Conservation (phyloP, 2,113 vertebrate species). For the Hydrolagus affinis region DNA sequence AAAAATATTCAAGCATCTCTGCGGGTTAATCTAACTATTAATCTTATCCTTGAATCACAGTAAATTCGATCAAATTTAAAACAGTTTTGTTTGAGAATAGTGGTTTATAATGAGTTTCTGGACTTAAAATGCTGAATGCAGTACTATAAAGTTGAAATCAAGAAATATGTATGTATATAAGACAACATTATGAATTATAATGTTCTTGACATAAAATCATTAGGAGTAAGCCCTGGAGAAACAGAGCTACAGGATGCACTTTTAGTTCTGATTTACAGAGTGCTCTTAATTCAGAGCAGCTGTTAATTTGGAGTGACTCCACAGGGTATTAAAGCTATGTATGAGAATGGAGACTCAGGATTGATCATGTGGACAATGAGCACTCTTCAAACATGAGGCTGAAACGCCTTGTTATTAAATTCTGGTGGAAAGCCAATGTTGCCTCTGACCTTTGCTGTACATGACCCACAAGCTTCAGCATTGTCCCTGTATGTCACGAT, state of each 20-base stretch:
- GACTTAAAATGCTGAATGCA: neutral
- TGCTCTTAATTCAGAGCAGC: neutral
- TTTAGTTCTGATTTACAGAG: neutral
- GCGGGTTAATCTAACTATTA: too few relatives aligned
- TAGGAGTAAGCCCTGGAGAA: neutral
- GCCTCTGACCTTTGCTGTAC: neutral
- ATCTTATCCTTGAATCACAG: too few relatives aligned
- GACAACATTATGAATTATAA: neutral
- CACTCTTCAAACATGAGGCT: neutral
- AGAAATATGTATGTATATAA: neutral
- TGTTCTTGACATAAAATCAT: neutral
- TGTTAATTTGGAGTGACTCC: conserved; percentile 2
- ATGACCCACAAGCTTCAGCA: neutral
- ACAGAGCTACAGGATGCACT: neutral
- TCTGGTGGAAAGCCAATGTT: neutral
- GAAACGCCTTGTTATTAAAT: neutral
- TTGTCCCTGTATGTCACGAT: neutral
- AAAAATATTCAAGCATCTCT: too few relatives aligned
- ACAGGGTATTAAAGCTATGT: too few relatives aligned
- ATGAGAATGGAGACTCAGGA: neutral
- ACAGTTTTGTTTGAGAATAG: too few relatives aligned
- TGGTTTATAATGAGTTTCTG: too few relatives aligned
- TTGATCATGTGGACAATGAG: neutral
- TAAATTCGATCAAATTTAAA: too few relatives aligned
- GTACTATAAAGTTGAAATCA: neutral